phyloP scores from a whole-genome alignment of 2,888 invertebrate species.

The Diloba caeruleocephala region DNA sequence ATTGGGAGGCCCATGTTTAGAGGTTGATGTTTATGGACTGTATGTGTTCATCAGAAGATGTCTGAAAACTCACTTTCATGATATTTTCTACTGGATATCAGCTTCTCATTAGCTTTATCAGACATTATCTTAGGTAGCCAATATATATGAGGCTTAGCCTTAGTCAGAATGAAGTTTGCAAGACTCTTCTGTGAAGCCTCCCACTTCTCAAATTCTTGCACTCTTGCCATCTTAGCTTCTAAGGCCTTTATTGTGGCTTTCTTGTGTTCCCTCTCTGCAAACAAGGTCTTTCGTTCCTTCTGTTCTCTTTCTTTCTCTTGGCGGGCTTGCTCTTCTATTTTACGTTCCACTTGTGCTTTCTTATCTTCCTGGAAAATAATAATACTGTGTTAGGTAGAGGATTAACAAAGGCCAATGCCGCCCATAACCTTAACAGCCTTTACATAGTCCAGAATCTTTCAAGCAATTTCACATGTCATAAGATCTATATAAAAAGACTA shows the following conservation, averaged over 20 bases:
- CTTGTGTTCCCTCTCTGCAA: constrained; percentile 95
- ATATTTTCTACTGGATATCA: constrained; percentile 90
- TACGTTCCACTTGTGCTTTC: constrained; percentile 95
- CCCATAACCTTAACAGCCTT: too few species aligned
- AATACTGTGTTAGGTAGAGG: neutral
- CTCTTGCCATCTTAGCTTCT: constrained; percentile 96
- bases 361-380: constrained; percentile 78
- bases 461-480: too few species aligned
- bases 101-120: constrained; percentile 91
- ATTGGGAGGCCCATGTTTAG: too few species aligned
- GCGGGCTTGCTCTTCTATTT: constrained; percentile 97
- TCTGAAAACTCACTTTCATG: constrained; percentile 89
- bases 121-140: constrained; percentile 95
- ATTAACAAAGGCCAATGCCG: too few species aligned
- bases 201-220: constrained; percentile 97
- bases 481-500: too few species aligned
- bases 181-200: constrained; percentile 92
- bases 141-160: constrained; percentile 95
- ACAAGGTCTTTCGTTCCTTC: constrained; percentile 95
- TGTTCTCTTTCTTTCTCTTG: constrained; percentile 95
- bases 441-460: too few species aligned
- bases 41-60: too few species aligned
- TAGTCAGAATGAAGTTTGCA: constrained; percentile 95
- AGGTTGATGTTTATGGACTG: too few species aligned
- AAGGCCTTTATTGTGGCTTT: constrained; percentile 96